Conservation (phyloP, 2,113 vertebrate species). For the Smithornis capensis region DNA sequence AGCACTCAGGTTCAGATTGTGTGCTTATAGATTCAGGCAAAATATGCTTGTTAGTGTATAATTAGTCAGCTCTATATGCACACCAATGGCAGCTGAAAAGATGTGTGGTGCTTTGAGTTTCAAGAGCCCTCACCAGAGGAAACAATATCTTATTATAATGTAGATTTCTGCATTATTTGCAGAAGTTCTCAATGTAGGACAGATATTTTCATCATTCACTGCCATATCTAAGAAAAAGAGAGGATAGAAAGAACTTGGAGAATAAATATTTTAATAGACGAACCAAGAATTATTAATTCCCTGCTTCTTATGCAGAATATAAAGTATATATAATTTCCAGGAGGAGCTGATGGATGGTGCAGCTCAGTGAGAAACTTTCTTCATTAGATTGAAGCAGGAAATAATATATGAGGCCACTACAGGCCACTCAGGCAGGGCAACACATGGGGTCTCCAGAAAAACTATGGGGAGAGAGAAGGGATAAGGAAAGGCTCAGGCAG, state of each 20-base stretch:
- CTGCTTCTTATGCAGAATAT: not conserved
- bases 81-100: slow-evolving; percentile 36
- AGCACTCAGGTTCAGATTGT: slow-evolving; percentile 3
- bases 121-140: slow-evolving; percentile 38
- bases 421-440: not conserved
- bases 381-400: not conserved
- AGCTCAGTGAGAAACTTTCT: not conserved
- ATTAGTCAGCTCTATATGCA: slow-evolving; percentile 55
- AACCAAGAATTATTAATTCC: slow-evolving; percentile 16
- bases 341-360: not conserved
- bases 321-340: not conserved
- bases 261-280: slow-evolving; percentile 49
- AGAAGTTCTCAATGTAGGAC: not conserved
- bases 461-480: not conserved
- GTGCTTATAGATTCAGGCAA: slow-evolving; percentile 37
- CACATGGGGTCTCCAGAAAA: not conserved
- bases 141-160: slow-evolving; percentile 48
- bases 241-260: not conserved
- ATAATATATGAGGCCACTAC: not conserved
- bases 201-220: slow-evolving; percentile 15
- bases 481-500: not conserved
- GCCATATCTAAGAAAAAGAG: not conserved
- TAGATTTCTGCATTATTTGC: slow-evolving; percentile 43
- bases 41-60: slow-evolving; percentile 61
- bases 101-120: slow-evolving; percentile 12